These are phyloP conservation scores for Cinclus mexicanus DNA, from an alignment of 2,113 vertebrate species.

Conservation along the genomic window DNA sequence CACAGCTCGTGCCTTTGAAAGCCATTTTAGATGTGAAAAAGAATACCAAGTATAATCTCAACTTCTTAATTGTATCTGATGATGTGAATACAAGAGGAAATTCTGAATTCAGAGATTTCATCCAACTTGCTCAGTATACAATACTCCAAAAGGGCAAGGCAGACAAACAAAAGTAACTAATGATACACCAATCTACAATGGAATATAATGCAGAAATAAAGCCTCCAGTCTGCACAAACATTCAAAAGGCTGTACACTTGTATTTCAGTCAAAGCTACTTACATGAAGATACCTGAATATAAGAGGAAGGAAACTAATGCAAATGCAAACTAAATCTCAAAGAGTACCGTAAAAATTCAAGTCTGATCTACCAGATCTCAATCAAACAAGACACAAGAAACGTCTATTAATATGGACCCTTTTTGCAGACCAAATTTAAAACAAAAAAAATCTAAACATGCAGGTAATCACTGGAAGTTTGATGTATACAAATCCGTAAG, in stretches of 20 bases:
- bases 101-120: not conserved
- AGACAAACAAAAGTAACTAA: not conserved
- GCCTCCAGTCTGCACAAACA: not conserved
- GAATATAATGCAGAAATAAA: not conserved
- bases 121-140: not conserved
- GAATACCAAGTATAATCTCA: not conserved
- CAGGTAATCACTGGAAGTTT: not conserved
- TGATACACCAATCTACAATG: fast-evolving
- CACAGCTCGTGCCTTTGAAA: not conserved
- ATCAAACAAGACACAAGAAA: not conserved
- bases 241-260: not conserved
- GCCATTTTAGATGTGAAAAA: not conserved
- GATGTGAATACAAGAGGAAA: not conserved
- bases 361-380: not conserved
- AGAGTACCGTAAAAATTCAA: not conserved
- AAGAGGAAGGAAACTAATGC: not conserved
- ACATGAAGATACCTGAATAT: not conserved
- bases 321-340: not conserved
- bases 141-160: not conserved
- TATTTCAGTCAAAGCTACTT: not conserved
- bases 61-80: not conserved
- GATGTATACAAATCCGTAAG: not conserved
- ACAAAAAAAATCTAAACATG: not conserved
- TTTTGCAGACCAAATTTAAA: not conserved
- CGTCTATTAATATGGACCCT: not conserved